A percentile compares a stretch with the other conserved stretches of the same genome.
phyloP scores from a whole-genome alignment of 2,113 vertebrate species.

The Hemibagrus wyckioides region DNA sequence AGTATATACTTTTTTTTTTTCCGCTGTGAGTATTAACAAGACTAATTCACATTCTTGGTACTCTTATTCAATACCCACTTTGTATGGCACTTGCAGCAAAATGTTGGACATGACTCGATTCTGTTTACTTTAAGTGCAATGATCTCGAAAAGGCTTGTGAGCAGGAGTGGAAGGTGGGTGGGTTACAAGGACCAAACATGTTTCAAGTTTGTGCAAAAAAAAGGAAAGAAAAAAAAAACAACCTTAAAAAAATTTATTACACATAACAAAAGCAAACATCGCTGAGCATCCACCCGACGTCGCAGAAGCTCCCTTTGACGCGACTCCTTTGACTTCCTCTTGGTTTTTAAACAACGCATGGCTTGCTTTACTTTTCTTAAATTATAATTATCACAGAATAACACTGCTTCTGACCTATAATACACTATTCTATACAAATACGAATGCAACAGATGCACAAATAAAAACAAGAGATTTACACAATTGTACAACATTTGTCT shows the following conservation, averaged over 20 bases:
- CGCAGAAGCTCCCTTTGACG: conserved; percentile 62
- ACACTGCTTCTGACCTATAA: conserved; percentile 84
- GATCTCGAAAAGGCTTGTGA: conserved; percentile 66
- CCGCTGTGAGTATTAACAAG: conserved; percentile 69
- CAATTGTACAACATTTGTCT: conserved; percentile 80
- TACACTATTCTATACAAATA: conserved; percentile 82
- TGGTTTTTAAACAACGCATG: conserved; percentile 72
- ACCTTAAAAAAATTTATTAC: conserved; percentile 51
- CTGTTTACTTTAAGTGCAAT: conserved; percentile 59
- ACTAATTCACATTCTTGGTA: conserved; percentile 66
- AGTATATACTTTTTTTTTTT: conserved; percentile 71
- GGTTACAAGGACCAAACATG: conserved; percentile 60
- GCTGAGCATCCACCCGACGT: conserved; percentile 62
- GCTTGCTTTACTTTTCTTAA: conserved; percentile 77
- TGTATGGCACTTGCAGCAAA: conserved; percentile 64
- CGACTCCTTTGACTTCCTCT: conserved; percentile 53
- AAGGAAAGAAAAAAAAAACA: conserved; percentile 58
- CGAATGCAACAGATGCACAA: conserved; percentile 60
- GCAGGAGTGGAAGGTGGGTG: conserved; percentile 53
- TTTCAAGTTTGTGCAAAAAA: conserved; percentile 73
- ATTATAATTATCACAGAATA: conserved; percentile 84
- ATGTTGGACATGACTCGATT: conserved; percentile 36
- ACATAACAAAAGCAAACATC: conserved; percentile 57
- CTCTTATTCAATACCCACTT: conserved; percentile 45
- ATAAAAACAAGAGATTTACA: conserved; percentile 78